Percentiles rank a stretch among this genome's conserved stretches.
phyloP scores from a whole-genome alignment of 2,888 invertebrate genomes.

The Nycteola revayana region DNA sequence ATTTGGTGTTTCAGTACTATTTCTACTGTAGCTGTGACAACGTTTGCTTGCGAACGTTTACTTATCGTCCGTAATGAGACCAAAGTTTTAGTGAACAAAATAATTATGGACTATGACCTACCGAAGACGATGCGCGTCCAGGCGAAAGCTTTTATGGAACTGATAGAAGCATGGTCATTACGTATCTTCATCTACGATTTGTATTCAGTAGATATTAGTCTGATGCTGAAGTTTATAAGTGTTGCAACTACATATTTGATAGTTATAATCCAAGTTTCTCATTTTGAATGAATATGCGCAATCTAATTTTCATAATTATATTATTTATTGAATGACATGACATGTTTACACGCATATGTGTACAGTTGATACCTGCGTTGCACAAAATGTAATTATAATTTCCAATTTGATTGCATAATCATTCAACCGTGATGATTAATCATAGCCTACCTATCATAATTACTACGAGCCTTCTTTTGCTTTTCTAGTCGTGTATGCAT shows the following conservation, averaged over 20 bases:
- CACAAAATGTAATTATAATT: no score
- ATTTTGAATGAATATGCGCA: slow-evolving; percentile 47
- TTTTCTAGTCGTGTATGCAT: no score
- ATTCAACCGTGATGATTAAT: no score
- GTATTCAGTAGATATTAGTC: slow-evolving; percentile 58
- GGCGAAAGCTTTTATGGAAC: slow-evolving; percentile 60
- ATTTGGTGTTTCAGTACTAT: slow-evolving; percentile 48
- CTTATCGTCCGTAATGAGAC: slow-evolving; percentile 43
- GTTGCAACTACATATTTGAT: slow-evolving; percentile 64
- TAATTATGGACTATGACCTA: slow-evolving; percentile 59
- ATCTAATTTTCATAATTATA: no score
- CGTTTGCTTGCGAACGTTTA: slow-evolving; percentile 49
- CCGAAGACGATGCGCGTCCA: slow-evolving; percentile 51
- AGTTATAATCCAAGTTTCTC: slow-evolving; percentile 60
- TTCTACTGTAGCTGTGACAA: slow-evolving; percentile 43
- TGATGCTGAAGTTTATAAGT: slow-evolving; percentile 63
- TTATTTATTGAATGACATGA: no score
- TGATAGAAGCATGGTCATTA: slow-evolving; percentile 58
- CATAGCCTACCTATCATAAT: no score
- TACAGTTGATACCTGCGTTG: no score
- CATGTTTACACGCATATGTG: no score
- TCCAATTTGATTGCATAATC: no score
- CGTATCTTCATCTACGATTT: slow-evolving; percentile 52
- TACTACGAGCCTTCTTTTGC: no score
- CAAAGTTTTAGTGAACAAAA: slow-evolving; percentile 51